These are phyloP conservation scores for Hormiphora californensis DNA, from an alignment of 37 sponge, comb jelly and placozoan species.

Conservation along the genomic window DNA sequence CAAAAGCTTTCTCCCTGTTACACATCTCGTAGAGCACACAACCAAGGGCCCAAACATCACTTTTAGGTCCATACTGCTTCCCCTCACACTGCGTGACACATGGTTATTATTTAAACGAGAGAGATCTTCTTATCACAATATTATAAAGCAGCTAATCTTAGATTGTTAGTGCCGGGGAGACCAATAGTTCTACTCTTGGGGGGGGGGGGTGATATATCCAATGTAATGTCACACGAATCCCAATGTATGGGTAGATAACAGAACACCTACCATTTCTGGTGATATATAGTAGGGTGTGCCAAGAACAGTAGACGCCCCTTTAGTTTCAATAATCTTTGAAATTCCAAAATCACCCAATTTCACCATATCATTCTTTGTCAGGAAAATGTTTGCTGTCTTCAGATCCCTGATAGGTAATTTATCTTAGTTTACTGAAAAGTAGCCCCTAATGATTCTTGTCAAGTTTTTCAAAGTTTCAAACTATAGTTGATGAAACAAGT, in stretches of 20 bases:
- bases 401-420: constrained; percentile 66
- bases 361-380: constrained; percentile 78
- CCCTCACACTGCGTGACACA: constrained; percentile 78
- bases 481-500: too few species aligned
- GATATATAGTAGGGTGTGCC: constrained; percentile 98
- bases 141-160: too few species aligned
- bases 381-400: constrained; percentile 95
- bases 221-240: too few species aligned
- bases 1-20: constrained; percentile 79
- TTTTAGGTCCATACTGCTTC: constrained; percentile 84
- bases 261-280: constrained; percentile 84
- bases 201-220: too few species aligned
- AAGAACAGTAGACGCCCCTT: constrained; percentile 80
- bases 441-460: too few species aligned
- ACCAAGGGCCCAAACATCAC: constrained; percentile 74
- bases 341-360: constrained; percentile 98
- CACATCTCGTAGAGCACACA: constrained; percentile 76
- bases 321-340: constrained; percentile 74
- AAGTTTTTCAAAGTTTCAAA: too few species aligned
- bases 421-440: not conserved
- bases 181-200: too few species aligned
- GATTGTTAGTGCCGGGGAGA: too few species aligned
- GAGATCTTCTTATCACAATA: not conserved
- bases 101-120: not conserved
- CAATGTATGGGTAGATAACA: too few species aligned